A percentile compares a stretch with the other conserved stretches of the same genome.
Conservation (phyloP, 2,113 vertebrate species). For the Nothocercus nigrocapillus region DNA sequence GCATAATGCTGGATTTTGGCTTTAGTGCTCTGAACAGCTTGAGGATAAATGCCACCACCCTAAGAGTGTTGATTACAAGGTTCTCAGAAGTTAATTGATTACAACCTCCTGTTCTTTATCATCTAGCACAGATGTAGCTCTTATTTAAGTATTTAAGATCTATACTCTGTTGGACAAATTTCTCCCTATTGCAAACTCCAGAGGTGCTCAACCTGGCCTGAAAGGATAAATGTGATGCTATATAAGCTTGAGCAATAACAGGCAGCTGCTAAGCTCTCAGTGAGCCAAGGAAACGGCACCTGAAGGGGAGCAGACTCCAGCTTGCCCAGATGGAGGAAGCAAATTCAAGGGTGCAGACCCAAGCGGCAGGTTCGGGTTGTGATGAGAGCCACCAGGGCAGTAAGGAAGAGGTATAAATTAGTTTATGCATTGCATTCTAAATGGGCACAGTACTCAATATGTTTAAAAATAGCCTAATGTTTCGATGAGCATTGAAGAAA, state of each 20-base stretch:
- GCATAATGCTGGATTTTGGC: background rate
- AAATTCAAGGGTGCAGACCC: background rate
- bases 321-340: background rate
- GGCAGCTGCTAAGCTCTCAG: background rate
- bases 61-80: slow-evolving; percentile 28
- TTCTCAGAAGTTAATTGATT: slow-evolving; percentile 22
- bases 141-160: background rate
- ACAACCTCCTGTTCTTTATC: background rate
- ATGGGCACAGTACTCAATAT: background rate
- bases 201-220: background rate
- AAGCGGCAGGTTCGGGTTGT: background rate
- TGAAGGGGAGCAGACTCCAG: background rate
- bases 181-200: background rate
- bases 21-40: slow-evolving; percentile 22
- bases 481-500: background rate
- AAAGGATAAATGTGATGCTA: background rate
- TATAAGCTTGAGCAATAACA: background rate
- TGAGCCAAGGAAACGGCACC: background rate
- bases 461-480: background rate
- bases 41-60: slow-evolving; percentile 5
- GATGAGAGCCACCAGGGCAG: background rate
- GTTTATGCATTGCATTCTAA: background rate
- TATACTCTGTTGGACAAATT: background rate
- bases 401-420: background rate
- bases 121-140: slow-evolving; percentile 16